Evolutionary conservation across 1,140 invertebrate species (phyloP), one percentile per base, ranked within the genome.

Genomic region (Euglossa dilemma): DNA sequence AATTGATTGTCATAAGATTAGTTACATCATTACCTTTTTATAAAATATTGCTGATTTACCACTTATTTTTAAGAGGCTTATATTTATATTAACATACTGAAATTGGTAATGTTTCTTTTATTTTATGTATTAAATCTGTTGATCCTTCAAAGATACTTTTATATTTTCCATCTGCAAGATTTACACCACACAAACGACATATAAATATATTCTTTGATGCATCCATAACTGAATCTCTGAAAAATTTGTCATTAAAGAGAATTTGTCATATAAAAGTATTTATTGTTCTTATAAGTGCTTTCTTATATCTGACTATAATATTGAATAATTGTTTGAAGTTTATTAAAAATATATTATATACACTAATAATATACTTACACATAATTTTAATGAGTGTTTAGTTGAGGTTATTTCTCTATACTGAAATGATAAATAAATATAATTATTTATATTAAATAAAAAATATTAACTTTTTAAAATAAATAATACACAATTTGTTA

Each of bases 81-180:
- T 36, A 36, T 36, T 36, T 36, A 71, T 25, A 71, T 86, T 63
- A 71, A 76, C 78, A 20, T 89, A 89, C 88, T 54, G 67, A 80
- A 47, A 85, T 87, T 66, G 85, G 82, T 71, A 90, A 83, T 50
- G 67, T 84, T 56, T 86, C 82, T 75, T 83, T 84, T 83, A 90
- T 89, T 76, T 83, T 89, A 50, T 85, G 74, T 28, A 61, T 63
- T 50, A 90, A 80, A 72, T 90, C 67, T 61, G 76, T 45, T 12
- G 56, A 54, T 64, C 74, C 66, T 57, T 83, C 81, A 73, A 87
- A 87, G 6, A 90, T 90, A 79, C 72, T 16, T 64, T 83, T 75
- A 43, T n/a, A 85, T 14, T 77, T 50, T 59, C 50, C 56, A 0
- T 75, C 50, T 50, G 50, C 20, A 54, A 67, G 25, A 56, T 86